Evolutionary conservation across 2,888 invertebrate species (phyloP), one percentile per base, ranked within the genome.

Genomic region (Phrixothrix hirtus): DNA sequence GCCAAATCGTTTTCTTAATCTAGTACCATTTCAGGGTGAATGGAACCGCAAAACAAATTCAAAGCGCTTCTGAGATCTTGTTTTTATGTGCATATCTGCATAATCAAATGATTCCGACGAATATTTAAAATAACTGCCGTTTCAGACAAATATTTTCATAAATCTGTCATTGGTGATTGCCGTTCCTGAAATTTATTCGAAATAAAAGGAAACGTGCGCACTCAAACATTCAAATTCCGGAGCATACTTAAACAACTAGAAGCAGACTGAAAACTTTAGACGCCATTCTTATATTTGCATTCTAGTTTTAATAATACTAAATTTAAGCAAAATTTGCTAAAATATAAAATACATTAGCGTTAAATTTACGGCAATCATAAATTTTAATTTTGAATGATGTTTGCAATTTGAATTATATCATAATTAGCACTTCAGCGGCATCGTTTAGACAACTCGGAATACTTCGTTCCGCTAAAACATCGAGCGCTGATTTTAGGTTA

Each of bases 131-230:
- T 73, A 75, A 75, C 75, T 71, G 72, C 72, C 75, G 72, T 70
- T 72, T 63, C 73, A 66, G 70, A 74, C 75, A 75, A 76, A 76
- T 76, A 76, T 76, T 75, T 75, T 75, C 76, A 76, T 76, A 76
- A 76, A 76, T 76, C 76, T 76, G 75, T 75, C 76, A 75, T 69
- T 71, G 72, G 72, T 73, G 75, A 75, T 75, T 75, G 75, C 74
- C 60, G 60, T 51, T 51, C 16, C 31, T n/a, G 45, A 46, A 57
- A 61, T 59, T 59, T 59, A 59, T 59, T 47, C 43, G 51, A 58
- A 49, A 51, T 50, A 59, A 53, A 53, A 58, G 61, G 59, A 59
- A 58, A 55, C 59, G 55, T 41, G 50, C 50, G 47, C 17, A 17
- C 45, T 35, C 32, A 26, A 51, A 46, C 45, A 36, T 41, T 36